phyloP scores from a whole-genome alignment of 2,888 invertebrate genomes.

The Hemistola chrysoprasaria region DNA sequence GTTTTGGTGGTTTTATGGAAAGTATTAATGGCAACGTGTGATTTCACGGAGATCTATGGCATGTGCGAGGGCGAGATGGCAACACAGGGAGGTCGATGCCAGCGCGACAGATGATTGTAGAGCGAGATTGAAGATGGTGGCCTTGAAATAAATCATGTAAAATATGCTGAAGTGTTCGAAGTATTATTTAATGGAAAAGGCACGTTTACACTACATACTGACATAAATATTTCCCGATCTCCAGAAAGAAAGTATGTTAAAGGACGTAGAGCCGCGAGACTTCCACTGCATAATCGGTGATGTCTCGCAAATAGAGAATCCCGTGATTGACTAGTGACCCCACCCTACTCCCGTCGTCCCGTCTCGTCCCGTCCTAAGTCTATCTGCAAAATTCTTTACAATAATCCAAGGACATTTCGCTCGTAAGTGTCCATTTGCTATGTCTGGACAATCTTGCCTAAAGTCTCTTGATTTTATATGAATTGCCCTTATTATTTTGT shows the following conservation, averaged over 20 bases:
- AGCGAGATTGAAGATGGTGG: no score
- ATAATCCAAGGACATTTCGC: constrained; percentile 47
- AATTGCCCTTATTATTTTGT: neutral
- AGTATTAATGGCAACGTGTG: no score
- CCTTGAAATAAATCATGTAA: no score
- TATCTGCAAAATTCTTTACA: constrained; percentile 80
- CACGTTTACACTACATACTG: no score
- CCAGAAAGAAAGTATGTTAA: constrained; percentile 73
- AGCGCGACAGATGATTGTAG: no score
- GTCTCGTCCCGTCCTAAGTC: constrained; percentile 37
- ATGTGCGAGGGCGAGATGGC: no score
- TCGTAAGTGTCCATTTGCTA: constrained; percentile 61
- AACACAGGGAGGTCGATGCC: no score
- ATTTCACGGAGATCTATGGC: no score
- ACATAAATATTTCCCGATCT: constrained; percentile 38
- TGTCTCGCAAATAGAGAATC: constrained; percentile 68
- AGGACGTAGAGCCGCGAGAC: constrained; percentile 73
- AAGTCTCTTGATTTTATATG: constrained; percentile 64
- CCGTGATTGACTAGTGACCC: constrained; percentile 49
- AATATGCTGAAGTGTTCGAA: no score
- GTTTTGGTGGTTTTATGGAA: no score
- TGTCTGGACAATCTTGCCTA: constrained; percentile 63
- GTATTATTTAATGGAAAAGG: no score
- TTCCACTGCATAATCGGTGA: constrained; percentile 77
- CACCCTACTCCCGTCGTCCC: constrained; percentile 25